Evolutionary conservation across 1,140 invertebrate species (phyloP).

Genomic region (Orussus abietinus): DNA sequence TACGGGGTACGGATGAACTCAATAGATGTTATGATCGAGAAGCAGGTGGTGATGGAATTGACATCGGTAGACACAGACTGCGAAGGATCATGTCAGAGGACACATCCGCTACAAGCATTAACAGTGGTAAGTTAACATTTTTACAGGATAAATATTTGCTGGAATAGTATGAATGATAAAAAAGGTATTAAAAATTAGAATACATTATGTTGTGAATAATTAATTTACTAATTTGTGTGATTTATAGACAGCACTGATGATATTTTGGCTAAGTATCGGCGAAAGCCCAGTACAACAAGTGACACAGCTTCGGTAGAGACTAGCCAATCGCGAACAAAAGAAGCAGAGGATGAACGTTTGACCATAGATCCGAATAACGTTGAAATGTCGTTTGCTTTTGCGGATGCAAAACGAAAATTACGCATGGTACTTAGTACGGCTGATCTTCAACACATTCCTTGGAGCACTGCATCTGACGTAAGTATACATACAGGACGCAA

Average conservation of each 20-base stretch:
- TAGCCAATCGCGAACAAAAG: constrained; percentile 44
- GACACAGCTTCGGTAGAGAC: constrained; percentile 52
- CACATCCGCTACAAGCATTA: constrained; percentile 31
- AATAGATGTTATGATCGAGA: constrained; percentile 46
- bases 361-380: constrained; percentile 65
- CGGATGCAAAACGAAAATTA: constrained; percentile 89
- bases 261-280: constrained; percentile 91
- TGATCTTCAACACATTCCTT: constrained; percentile 60
- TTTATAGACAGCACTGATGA: constrained; percentile 78
- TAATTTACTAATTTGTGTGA: constrained; percentile 13
- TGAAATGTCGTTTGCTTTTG: constrained; percentile 65
- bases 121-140: constrained; percentile 30
- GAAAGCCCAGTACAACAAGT: constrained; percentile 66
- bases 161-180: neutral
- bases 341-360: constrained; percentile 54
- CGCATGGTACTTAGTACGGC: constrained; percentile 85
- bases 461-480: constrained; percentile 44
- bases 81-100: constrained; percentile 56
- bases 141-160: constrained; percentile 4
- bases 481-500: too few relatives aligned
- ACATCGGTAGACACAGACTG: constrained; percentile 43
- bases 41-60: constrained; percentile 40
- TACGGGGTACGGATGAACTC: constrained; percentile 52
- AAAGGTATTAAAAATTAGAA: neutral
- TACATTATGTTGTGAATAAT: neutral